phyloP scores from a whole-genome alignment of 2,797 vertebrate species.

The Chelmon rostratus region DNA sequence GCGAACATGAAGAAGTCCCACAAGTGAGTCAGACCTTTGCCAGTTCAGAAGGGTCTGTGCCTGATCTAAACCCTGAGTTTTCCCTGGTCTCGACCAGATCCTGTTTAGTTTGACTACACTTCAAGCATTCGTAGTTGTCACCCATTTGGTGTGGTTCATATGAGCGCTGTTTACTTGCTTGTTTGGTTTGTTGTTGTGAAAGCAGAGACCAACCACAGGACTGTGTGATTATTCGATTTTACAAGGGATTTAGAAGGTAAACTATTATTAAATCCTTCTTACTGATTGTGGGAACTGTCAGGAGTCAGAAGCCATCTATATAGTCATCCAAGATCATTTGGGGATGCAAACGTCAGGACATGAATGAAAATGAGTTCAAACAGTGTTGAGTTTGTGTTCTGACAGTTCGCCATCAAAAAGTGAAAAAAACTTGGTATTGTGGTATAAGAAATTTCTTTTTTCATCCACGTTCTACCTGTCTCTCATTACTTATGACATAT shows the following conservation, averaged over 20 bases:
- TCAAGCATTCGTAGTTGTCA: not conserved
- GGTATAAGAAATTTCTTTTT: too few species aligned
- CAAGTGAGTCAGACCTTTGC: conserved; percentile 88
- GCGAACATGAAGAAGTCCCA: conserved; percentile 95
- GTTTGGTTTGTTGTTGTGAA: not conserved
- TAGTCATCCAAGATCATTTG: conserved; percentile 20
- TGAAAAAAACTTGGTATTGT: not conserved
- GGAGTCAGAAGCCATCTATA: not conserved
- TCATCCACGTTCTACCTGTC: not conserved
- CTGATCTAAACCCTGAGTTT: not conserved
- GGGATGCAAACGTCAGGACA: not conserved
- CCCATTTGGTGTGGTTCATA: not conserved
- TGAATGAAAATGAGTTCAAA: not conserved
- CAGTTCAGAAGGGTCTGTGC: not conserved
- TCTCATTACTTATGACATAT: not conserved
- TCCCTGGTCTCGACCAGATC: not conserved
- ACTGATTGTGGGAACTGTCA: not conserved
- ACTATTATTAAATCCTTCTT: conserved; percentile 5
- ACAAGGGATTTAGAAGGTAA: conserved; percentile 14
- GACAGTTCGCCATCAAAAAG: not conserved
- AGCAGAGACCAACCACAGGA: conserved; percentile 2
- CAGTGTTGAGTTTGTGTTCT: not conserved
- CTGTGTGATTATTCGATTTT: conserved; percentile 11
- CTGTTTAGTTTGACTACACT: not conserved
- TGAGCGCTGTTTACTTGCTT: not conserved